These are phyloP conservation scores for Drosophila saltans DNA, from an alignment of 1,140 invertebrate genomes.

Conservation along the genomic window DNA sequence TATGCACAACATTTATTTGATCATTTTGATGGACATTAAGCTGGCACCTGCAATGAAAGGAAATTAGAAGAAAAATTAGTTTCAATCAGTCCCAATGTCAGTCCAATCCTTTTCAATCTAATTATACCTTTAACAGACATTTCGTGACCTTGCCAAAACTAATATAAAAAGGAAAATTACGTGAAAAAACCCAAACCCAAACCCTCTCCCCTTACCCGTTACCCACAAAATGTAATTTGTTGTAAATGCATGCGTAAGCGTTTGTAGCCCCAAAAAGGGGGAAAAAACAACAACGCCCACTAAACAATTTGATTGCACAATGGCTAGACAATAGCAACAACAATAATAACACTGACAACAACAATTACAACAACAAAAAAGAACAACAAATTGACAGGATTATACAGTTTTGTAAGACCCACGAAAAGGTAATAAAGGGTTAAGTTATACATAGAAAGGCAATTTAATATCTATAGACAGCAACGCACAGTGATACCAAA, in stretches of 20 bases:
- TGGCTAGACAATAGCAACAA: conserved; percentile 42
- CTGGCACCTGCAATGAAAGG: neutral
- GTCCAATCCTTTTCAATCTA: conserved; percentile 34
- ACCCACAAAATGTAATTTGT: conserved; percentile 52
- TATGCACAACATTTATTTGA: neutral
- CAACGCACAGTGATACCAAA: conserved; percentile 34
- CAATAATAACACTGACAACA: conserved; percentile 31
- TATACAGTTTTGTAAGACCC: conserved; percentile 23
- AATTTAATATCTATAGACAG: conserved; percentile 21
- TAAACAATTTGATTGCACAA: conserved; percentile 64
- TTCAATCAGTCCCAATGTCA: neutral
- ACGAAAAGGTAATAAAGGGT: conserved; percentile 61
- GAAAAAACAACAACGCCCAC: conserved; percentile 34
- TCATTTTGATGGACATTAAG: neutral
- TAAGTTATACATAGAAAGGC: conserved; percentile 42
- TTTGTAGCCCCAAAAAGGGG: conserved; percentile 21
- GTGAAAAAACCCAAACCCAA: neutral
- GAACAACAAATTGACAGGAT: conserved; percentile 35
- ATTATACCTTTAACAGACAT: conserved; percentile 27
- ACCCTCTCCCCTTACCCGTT: conserved; percentile 7
- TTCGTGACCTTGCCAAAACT: conserved; percentile 48
- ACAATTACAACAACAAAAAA: conserved; percentile 12
- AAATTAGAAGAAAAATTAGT: conserved; percentile 3
- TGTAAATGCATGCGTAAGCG: conserved; percentile 66
- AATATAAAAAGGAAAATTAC: conserved; percentile 28